phyloP scores from a whole-genome alignment of 2,888 invertebrate species.

The Megalurothrips usitatus region DNA sequence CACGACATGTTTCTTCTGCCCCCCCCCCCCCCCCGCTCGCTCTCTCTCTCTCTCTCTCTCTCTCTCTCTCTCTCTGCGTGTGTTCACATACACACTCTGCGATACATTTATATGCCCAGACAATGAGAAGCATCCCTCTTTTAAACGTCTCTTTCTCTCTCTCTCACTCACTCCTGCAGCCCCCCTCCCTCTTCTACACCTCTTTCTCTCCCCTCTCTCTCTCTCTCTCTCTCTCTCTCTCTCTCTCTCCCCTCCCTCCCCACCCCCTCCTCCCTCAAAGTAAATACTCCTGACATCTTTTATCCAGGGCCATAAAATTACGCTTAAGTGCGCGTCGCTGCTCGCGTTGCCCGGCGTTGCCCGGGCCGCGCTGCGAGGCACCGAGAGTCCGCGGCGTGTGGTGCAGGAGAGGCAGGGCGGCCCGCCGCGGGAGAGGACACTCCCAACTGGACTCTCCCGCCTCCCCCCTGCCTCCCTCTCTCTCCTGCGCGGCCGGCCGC shows the following conservation, averaged over 20 bases:
- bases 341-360: neutral
- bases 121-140: neutral
- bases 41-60: neutral
- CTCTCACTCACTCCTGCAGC: too few species aligned
- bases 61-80: neutral
- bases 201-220: too few species aligned
- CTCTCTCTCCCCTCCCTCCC: too few species aligned
- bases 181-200: too few species aligned
- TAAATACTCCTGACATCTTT: constrained; percentile 19
- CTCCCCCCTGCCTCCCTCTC: neutral
- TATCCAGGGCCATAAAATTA: constrained; percentile 25
- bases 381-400: too few species aligned
- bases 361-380: neutral
- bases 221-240: too few species aligned
- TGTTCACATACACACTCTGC: neutral
- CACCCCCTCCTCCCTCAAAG: neutral
- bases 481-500: neutral
- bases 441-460: neutral
- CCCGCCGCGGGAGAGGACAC: too few species aligned
- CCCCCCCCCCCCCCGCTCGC: neutral
- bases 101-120: neutral
- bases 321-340: constrained; percentile 13
- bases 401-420: too few species aligned
- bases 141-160: neutral
- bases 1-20: neutral